Base-by-base conservation (phyloP, 2,888 invertebrate genomes). In the Aspidiotus destructor region DNA sequence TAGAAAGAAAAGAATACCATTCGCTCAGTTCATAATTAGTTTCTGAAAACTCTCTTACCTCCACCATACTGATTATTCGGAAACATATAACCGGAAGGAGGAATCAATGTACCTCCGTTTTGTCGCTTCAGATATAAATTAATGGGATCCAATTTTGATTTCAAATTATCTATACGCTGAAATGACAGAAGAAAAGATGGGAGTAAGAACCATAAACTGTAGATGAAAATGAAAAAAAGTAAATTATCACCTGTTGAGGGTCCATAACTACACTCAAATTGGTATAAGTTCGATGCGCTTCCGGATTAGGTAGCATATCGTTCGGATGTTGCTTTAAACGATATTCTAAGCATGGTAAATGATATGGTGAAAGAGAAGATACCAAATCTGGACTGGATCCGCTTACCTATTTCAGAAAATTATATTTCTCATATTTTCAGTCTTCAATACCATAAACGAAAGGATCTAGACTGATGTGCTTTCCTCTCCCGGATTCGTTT, bases 351-450 rank as follows among this genome's bases (percentile, higher is more conserved):
- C 60, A 67, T 61, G 69, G 71, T 71, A 44, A 13, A 67, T 54
- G 58, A 16, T 58, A 67, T 7, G 41, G 67, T 48, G 60, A 70
- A 68, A 87, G 81, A 11, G 86, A 85, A 0, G 89, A 88, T 1
- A 89, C 88, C 71, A 89, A 77, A 76, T 89, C 88, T 0, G 88
- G 88, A 74, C 87, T 88, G 0, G 88, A 88, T 0, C 88, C 88
- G 0, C 75, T 75, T 52, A 76, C 76, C 74, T 75, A 62, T 71
- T 54, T 69, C 57, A 60, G n/a, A 5, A 54, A 8, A 28, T 28
- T 28, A 28, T 28, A 28, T 5, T 28, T 28, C 28, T 28, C 28
- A 28, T 28, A 28, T 28, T 28, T 28, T 28, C 5, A 28, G 28
- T 28, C 28, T 28, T 28, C 28, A 28, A 28, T 28, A 28, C 28